Percentiles rank a stretch among this genome's conserved stretches.
Conservation (phyloP, 2,797 vertebrate species). For the Emys orbicularis region DNA sequence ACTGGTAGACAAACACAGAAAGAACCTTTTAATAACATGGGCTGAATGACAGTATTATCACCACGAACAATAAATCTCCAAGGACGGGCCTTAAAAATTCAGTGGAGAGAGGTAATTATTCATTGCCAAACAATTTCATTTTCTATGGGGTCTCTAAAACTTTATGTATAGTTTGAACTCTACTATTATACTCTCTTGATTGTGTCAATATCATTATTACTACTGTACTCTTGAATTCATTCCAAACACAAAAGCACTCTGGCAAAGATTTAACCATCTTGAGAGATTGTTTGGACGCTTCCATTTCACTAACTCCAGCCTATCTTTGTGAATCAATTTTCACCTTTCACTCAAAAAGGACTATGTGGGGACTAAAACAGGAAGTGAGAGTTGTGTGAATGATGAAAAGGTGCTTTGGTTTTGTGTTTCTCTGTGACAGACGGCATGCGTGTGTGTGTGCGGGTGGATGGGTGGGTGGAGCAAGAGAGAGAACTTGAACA, state of each 20-base stretch:
- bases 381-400: not conserved
- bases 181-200: not conserved
- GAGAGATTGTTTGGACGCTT: not conserved
- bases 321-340: not conserved
- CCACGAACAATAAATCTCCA: not conserved
- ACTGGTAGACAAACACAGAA: slow-evolving; percentile 10
- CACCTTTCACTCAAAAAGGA: not conserved
- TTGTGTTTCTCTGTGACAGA: not conserved
- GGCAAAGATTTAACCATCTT: not conserved
- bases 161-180: not conserved
- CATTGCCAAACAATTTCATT: slow-evolving; percentile 10
- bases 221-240: not conserved
- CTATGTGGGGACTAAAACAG: not conserved
- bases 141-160: rapidly evolving
- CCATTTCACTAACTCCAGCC: not conserved
- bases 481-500: not conserved
- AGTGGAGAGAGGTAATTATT: not conserved
- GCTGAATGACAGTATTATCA: slow-evolving; percentile 10
- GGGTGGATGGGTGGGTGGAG: too few relatives aligned
- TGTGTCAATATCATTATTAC: not conserved
- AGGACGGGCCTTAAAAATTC: not conserved
- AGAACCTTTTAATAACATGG: not conserved
- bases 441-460: not conserved
- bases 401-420: not conserved
- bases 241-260: not conserved